These are phyloP conservation scores for Lipophrys pholis DNA, from an alignment of 2,113 vertebrate genomes.

Conservation along the genomic window DNA sequence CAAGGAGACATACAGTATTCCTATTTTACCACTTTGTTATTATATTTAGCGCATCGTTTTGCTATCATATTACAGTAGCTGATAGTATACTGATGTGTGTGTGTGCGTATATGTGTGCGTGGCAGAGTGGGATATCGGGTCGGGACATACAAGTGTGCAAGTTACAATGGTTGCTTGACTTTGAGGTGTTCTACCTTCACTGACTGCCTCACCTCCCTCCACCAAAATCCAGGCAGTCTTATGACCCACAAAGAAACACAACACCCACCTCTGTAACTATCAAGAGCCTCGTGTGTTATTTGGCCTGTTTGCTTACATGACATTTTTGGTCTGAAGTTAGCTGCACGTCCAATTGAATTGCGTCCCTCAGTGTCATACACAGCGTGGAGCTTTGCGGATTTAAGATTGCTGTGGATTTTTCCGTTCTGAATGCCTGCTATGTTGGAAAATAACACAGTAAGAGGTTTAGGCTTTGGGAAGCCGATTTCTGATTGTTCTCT, in stretches of 20 bases:
- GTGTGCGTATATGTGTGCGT: constrained; percentile 28
- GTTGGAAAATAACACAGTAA: constrained; percentile 76
- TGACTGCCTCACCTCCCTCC: constrained; percentile 53
- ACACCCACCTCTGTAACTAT: not conserved
- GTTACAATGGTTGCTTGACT: constrained; percentile 73
- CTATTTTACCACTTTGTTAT: not conserved
- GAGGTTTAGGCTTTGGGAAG: constrained; percentile 76
- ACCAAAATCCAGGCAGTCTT: constrained; percentile 52
- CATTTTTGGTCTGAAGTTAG: not conserved
- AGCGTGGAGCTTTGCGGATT: constrained; percentile 68
- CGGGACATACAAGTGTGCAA: constrained; percentile 65
- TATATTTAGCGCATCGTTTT: not conserved
- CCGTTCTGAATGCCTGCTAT: constrained; percentile 64
- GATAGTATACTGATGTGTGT: constrained; percentile 6
- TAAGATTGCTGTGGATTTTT: constrained; percentile 68
- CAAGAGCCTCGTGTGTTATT: constrained; percentile 19
- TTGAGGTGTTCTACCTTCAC: constrained; percentile 64
- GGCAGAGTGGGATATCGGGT: constrained; percentile 55
- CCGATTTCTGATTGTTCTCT: constrained; percentile 78
- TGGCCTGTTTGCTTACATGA: constrained; percentile 19
- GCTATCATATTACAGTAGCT: not conserved
- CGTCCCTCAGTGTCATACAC: constrained; percentile 27
- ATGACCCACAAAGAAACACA: constrained; percentile 27
- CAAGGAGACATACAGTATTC: not conserved
- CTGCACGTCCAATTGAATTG: constrained; percentile 38